phyloP scores from a whole-genome alignment of 2,888 invertebrate genomes.

The Drosophila affinis region DNA sequence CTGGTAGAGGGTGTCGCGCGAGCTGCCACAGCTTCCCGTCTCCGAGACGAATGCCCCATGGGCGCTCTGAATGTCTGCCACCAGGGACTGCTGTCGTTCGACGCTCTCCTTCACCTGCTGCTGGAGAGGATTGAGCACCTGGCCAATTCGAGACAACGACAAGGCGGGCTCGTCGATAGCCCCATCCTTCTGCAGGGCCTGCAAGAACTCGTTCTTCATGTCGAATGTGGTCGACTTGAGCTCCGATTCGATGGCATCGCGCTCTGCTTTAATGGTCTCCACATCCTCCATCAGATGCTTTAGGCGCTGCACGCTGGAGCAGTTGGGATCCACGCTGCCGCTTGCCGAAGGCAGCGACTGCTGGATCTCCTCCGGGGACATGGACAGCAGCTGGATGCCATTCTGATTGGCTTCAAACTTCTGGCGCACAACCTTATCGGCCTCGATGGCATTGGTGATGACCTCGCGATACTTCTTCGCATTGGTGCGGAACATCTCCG shows the following conservation, averaged over 20 bases:
- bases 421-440: slow-evolving; percentile 92
- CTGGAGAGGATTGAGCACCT: slow-evolving; percentile 90
- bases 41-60: slow-evolving; percentile 84
- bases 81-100: slow-evolving; percentile 88
- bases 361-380: slow-evolving; percentile 88
- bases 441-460: slow-evolving; percentile 93
- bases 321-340: slow-evolving; percentile 85
- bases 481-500: slow-evolving; percentile 94
- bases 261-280: slow-evolving; percentile 93
- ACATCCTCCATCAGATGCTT: slow-evolving; percentile 92
- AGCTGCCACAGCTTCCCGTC: slow-evolving; percentile 87
- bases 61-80: slow-evolving; percentile 88
- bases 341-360: slow-evolving; percentile 88
- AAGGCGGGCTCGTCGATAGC: slow-evolving; percentile 91
- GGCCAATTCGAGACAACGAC: slow-evolving; percentile 89
- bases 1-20: slow-evolving; percentile 91
- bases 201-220: slow-evolving; percentile 92
- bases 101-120: slow-evolving; percentile 91
- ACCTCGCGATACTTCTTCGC: slow-evolving; percentile 96
- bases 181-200: slow-evolving; percentile 90
- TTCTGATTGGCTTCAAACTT: slow-evolving; percentile 91
- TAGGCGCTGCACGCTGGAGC: slow-evolving; percentile 87
- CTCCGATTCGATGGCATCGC: slow-evolving; percentile 95
- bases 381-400: slow-evolving; percentile 92
- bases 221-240: slow-evolving; percentile 91